Base-by-base conservation (phyloP, 2,888 invertebrate species). In the Chromoteleia sp. region DNA sequence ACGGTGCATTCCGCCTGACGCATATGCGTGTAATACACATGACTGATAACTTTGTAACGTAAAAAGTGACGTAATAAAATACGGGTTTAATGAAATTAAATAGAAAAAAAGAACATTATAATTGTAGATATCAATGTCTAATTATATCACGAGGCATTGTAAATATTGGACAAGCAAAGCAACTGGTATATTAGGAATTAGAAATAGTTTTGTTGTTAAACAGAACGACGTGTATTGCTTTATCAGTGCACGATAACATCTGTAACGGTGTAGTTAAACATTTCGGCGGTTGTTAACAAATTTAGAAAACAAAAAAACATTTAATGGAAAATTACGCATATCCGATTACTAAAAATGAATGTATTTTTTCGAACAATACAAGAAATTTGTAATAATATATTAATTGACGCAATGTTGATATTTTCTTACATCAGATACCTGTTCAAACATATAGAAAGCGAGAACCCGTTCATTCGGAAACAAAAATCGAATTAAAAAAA, bases 21-120 rank as follows among this genome's bases (percentile, higher is more conserved):
- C n/a, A 8, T 17, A 30, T 29, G 14, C 6, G 5, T 2, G 15
- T 6, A 15, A 39, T 15, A 12, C 17, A 15, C 6, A 36, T 1
- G 48, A 12, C 19, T 48, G 45, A 61, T 61, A 45, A 45, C n/a
- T 61, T 30, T 30, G 48, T 36, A 36, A 63, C 36, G n/a, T n/a
- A 14, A 63, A 43, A 61, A 33, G 33, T 48, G 30, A 33, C 48
- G 19, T 36, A 33, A 61, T 43, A 30, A 48, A 36, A 43, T 0
- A 10, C 29, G 17, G 4, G 41, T 56, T 43, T 12, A n/a, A 4
- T 12, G 29, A 1, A 30, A 14, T 25, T 25, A 25, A 25, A 25
- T 4, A 25, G 25, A 25, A 25, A 25, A 25, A 52, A 52, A 52
- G 30, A 14, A 7, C 7, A 1, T 29, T 45, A 45, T 17, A 61